A percentile compares a stretch with the other conserved stretches of the same genome.
phyloP scores from a whole-genome alignment of 2,888 invertebrate species.

The Cremastobaeus sp. region DNA sequence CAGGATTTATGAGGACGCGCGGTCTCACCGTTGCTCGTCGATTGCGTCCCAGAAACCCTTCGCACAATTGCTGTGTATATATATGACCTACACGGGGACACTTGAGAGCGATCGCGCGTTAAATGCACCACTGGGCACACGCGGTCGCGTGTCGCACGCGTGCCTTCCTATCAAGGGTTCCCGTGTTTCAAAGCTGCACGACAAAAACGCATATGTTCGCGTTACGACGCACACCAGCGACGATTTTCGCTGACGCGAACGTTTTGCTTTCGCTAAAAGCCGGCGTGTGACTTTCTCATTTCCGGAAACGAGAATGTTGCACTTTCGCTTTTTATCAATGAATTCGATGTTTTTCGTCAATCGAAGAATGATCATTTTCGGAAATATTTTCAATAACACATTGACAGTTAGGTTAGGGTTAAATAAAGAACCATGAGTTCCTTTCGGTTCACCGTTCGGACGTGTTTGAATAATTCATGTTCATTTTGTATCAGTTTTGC shows the following conservation, averaged over 20 bases:
- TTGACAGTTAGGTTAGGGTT: too few species aligned
- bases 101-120: constrained; percentile 76
- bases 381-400: too few species aligned
- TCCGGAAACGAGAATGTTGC: constrained; percentile 23
- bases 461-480: too few species aligned
- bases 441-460: too few species aligned
- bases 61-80: constrained; percentile 38
- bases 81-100: constrained; percentile 63
- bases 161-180: constrained; percentile 65
- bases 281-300: constrained; percentile 52
- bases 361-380: too few species aligned
- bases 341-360: too few species aligned
- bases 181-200: constrained; percentile 53
- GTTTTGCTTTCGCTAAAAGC: constrained; percentile 44
- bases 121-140: constrained; percentile 75
- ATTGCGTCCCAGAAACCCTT: constrained; percentile 36
- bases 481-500: too few species aligned
- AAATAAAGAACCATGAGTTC: too few species aligned
- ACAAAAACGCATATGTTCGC: constrained; percentile 56
- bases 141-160: constrained; percentile 74
- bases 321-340: constrained; percentile 34
- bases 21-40: constrained; percentile 46
- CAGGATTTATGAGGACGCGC: constrained; percentile 53
- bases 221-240: constrained; percentile 25
- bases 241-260: constrained; percentile 46